Percentiles rank a stretch among this genome's conserved stretches.
Evolutionary conservation across 2,888 invertebrate genomes (phyloP).

Genomic region (Mesopsocus fuscifrons): DNA sequence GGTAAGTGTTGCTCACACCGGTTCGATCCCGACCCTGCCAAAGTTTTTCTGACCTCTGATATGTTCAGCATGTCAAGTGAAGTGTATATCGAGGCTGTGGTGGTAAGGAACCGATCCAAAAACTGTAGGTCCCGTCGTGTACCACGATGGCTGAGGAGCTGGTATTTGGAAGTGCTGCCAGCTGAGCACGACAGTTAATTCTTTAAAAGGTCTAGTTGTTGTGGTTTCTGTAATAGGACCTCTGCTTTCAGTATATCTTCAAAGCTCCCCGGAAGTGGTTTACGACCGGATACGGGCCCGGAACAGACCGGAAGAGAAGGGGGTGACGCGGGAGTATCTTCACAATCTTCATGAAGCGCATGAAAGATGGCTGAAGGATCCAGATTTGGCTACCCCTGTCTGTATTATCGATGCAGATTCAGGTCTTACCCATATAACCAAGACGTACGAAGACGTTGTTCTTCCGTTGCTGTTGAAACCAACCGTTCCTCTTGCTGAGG

Average conservation of each 20-base stretch:
- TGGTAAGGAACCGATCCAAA: too few relatives aligned
- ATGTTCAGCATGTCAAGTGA: too few relatives aligned
- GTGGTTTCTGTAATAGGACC: too few relatives aligned
- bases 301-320: conserved; percentile 25
- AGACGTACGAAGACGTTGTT: conserved; percentile 10
- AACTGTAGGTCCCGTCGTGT: too few relatives aligned
- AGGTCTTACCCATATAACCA: conserved; percentile 17
- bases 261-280: conserved; percentile 25
- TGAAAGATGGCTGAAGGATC: conserved; percentile 27
- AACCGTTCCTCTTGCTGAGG: neutral
- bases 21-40: too few relatives aligned
- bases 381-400: conserved; percentile 18
- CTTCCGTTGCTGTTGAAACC: neutral
- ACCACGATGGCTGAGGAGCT: too few relatives aligned
- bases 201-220: too few relatives aligned
- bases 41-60: too few relatives aligned
- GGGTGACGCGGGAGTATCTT: conserved; percentile 24
- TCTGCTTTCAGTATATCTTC: conserved; percentile 24
- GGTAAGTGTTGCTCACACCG: too few relatives aligned
- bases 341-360: conserved; percentile 26
- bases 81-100: too few relatives aligned
- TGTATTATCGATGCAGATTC: conserved; percentile 24
- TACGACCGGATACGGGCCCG: conserved; percentile 24
- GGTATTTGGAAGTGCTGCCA: too few relatives aligned
- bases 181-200: too few relatives aligned